Conservation (phyloP, 1,140 invertebrate species). For the Spodoptera frugiperda region DNA sequence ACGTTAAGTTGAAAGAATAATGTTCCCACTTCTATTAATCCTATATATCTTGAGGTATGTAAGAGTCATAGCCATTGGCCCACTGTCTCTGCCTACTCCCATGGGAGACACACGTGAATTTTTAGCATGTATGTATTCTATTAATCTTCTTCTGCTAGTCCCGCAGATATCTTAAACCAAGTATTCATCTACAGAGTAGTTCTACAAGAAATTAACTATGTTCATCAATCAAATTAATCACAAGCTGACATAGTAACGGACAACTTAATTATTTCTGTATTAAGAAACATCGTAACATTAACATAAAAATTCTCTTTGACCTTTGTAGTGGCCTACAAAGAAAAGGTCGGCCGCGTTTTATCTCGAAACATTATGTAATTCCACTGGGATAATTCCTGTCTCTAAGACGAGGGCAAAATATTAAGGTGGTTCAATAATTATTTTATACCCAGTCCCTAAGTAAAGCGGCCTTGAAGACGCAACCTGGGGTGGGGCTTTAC, state of each 20-base stretch:
- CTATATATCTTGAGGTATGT: no score
- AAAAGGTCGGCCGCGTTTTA: constrained; percentile 29
- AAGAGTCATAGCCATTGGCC: no score
- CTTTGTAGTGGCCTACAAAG: constrained; percentile 19
- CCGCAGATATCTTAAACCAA: no score
- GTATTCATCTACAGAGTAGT: no score
- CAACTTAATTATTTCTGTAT: constrained; percentile 23
- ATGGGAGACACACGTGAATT: no score
- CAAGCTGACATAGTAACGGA: neutral
- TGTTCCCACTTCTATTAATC: no score
- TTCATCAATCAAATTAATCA: constrained; percentile 5
- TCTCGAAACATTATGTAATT: constrained; percentile 36
- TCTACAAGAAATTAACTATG: neutral
- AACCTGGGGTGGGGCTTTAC: no score
- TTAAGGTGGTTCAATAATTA: constrained; percentile 29
- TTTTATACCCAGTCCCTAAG: neutral
- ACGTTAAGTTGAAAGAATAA: no score
- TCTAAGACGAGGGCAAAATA: constrained; percentile 13
- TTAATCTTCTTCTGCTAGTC: no score
- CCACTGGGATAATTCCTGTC: constrained; percentile 16
- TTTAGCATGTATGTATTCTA: no score
- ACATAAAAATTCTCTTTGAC: constrained; percentile 27
- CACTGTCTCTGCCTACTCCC: no score
- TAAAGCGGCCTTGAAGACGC: neutral
- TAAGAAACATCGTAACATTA: constrained; percentile 27